A percentile compares a stretch with the other conserved stretches of the same genome.
phyloP scores from a whole-genome alignment of 2,113 vertebrate species.

The Pyrgilauda ruficollis region DNA sequence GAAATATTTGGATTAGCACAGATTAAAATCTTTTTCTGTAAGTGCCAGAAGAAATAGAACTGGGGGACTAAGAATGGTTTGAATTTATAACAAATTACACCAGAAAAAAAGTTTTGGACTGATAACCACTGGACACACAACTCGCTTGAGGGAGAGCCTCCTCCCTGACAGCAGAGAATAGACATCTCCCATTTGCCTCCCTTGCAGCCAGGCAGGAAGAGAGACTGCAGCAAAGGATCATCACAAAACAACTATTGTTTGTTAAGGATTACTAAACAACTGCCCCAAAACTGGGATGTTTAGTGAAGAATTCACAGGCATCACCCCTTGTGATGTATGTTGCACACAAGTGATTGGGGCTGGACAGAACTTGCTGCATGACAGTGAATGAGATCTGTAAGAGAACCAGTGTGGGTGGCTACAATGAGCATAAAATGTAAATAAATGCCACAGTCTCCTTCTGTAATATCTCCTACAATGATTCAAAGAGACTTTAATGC shows the following conservation, averaged over 20 bases:
- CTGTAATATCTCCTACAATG: not conserved
- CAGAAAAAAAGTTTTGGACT: not conserved
- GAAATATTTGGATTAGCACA: not conserved
- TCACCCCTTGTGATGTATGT: not conserved
- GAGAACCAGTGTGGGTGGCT: accelerated
- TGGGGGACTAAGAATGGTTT: accelerated
- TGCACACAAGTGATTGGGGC: accelerated
- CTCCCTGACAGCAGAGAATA: not conserved
- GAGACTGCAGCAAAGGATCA: not conserved
- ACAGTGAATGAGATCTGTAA: not conserved
- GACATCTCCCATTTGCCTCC: not conserved
- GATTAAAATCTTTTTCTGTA: not conserved
- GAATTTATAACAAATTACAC: not conserved
- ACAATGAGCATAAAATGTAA: not conserved
- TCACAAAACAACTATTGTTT: not conserved
- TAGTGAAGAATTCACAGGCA: not conserved
- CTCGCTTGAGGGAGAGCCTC: not conserved
- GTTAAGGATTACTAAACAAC: not conserved
- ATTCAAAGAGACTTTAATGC: not conserved
- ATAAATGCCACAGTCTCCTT: not conserved
- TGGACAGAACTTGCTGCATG: not conserved
- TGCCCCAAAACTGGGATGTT: not conserved
- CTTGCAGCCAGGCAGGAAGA: not conserved
- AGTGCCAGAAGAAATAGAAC: not conserved
- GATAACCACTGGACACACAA: not conserved